Evolutionary conservation across 2,113 vertebrate species (phyloP).

Genomic region (Misgurnus mizolepis): DNA sequence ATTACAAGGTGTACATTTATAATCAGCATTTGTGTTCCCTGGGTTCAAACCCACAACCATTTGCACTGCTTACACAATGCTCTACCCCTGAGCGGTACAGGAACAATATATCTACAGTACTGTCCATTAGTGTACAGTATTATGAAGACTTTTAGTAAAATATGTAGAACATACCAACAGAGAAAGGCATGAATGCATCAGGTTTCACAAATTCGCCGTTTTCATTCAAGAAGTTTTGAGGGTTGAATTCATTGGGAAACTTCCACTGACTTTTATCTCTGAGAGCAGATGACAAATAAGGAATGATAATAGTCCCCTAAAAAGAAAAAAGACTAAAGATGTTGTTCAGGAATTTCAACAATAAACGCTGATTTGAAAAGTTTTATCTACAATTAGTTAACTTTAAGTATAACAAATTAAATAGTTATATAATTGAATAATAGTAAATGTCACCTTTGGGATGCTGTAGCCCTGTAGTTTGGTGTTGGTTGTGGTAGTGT

Average conservation of each 20-base stretch:
- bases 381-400: too few relatives aligned
- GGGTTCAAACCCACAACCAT: too few relatives aligned
- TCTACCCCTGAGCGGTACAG: too few relatives aligned
- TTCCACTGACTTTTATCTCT: conserved; percentile 76
- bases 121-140: background rate
- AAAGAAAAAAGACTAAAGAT: background rate
- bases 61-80: too few relatives aligned
- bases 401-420: too few relatives aligned
- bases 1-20: too few relatives aligned
- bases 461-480: conserved; percentile 36
- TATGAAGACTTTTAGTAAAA: background rate
- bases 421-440: too few relatives aligned
- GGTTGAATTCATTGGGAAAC: conserved; percentile 73
- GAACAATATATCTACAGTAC: background rate
- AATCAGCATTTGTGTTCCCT: too few relatives aligned
- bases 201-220: conserved; percentile 70
- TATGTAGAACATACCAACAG: conserved; percentile 66
- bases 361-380: background rate
- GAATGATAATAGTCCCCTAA: conserved; percentile 69
- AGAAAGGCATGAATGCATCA: conserved; percentile 81
- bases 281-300: conserved; percentile 75
- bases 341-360: background rate
- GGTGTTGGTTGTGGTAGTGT: conserved; percentile 43
- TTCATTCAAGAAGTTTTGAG: conserved; percentile 73
- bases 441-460: conserved; percentile 32